Evolutionary conservation across 2,888 invertebrate genomes (phyloP).

Genomic region (Lithophane socia): DNA sequence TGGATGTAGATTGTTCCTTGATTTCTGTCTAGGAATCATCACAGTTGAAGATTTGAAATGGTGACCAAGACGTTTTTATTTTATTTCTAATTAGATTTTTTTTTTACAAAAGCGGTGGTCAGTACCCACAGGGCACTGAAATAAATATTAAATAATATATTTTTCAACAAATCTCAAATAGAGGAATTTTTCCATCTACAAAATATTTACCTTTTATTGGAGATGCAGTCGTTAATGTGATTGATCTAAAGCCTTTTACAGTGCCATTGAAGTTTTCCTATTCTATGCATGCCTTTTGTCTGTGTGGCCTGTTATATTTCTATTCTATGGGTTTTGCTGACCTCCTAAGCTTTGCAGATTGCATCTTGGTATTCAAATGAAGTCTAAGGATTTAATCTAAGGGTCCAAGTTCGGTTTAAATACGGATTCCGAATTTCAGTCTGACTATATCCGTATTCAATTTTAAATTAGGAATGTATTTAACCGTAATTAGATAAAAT

Average conservation of each 20-base stretch:
- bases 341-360: conserved; percentile 15
- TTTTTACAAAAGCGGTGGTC: too few relatives aligned
- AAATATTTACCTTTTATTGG: not conserved
- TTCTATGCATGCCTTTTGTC: not conserved
- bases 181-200: not conserved
- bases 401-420: conserved; percentile 5
- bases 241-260: not conserved
- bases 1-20: not conserved
- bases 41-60: not conserved
- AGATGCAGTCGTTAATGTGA: not conserved
- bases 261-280: not conserved
- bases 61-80: not conserved
- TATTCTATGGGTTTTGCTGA: not conserved
- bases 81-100: not conserved
- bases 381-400: not conserved
- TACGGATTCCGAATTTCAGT: conserved; percentile 1
- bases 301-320: too few relatives aligned
- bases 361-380: conserved; percentile 23
- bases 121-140: too few relatives aligned
- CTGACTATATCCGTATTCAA: not conserved
- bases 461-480: not conserved
- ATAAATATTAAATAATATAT: too few relatives aligned
- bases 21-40: not conserved
- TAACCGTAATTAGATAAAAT: not conserved
- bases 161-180: not conserved